Conservation (phyloP, 2,888 invertebrate genomes). For the Plusia festucae region DNA sequence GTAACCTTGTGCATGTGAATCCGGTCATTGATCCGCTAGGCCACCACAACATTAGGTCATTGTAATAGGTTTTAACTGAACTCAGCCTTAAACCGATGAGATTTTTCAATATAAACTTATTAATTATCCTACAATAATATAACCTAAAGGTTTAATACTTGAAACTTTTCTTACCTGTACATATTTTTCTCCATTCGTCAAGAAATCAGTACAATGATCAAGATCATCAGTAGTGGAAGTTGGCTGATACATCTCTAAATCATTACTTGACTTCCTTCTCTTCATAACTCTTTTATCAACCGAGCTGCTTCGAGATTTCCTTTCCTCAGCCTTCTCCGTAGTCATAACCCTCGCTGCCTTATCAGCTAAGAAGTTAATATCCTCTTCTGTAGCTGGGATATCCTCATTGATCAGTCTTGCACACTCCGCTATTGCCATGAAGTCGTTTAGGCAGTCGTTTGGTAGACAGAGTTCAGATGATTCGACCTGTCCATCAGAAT, state of each 20-base stretch:
- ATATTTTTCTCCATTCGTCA: constrained; percentile 80
- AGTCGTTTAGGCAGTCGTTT: constrained; percentile 84
- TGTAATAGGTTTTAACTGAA: too few species aligned
- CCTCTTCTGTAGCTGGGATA: constrained; percentile 76
- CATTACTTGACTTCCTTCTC: constrained; percentile 81
- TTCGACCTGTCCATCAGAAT: constrained; percentile 81
- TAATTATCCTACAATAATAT: too few species aligned
- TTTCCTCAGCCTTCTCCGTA: constrained; percentile 75
- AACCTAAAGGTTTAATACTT: background rate
- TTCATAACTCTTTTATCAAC: constrained; percentile 76
- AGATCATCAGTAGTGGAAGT: constrained; percentile 85
- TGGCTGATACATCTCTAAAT: constrained; percentile 85
- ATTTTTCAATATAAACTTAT: too few species aligned
- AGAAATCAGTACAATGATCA: constrained; percentile 77
- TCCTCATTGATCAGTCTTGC: constrained; percentile 72
- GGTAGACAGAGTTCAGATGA: constrained; percentile 83
- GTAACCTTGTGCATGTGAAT: too few species aligned
- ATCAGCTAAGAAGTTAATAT: constrained; percentile 81
- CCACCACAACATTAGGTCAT: too few species aligned
- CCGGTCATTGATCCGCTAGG: too few species aligned
- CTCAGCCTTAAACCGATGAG: too few species aligned
- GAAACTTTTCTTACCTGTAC: constrained; percentile 74
- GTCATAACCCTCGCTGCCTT: constrained; percentile 85
- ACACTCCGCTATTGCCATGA: constrained; percentile 83
- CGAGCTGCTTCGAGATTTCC: constrained; percentile 67